Conservation (phyloP, 2,113 vertebrate species). For the Microcebus tavaratra region DNA sequence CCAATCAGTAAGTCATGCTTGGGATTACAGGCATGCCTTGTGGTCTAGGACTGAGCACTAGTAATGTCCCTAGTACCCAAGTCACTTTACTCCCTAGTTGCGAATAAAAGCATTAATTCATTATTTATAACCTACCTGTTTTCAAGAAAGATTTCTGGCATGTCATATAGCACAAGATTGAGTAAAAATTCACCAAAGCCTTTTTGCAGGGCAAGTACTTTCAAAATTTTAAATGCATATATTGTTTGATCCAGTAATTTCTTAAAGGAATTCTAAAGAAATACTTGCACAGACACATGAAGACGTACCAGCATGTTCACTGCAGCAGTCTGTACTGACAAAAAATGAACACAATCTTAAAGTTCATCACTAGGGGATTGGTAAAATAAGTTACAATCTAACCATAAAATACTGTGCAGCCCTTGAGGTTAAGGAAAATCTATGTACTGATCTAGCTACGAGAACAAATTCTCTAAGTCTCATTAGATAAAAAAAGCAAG, state of each 20-base stretch:
- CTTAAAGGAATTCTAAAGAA: slow-evolving; percentile 23
- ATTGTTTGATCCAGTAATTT: neutral
- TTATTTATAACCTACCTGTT: slow-evolving; percentile 58
- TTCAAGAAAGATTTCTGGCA: neutral
- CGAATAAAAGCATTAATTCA: slow-evolving; percentile 20
- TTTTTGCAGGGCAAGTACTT: neutral
- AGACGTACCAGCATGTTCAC: neutral
- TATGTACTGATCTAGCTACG: neutral
- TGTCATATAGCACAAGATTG: neutral
- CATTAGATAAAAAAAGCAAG: neutral
- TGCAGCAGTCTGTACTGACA: neutral
- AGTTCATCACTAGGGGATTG: neutral
- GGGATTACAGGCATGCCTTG: neutral
- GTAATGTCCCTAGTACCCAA: neutral
- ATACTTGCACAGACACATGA: neutral
- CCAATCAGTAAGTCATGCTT: neutral
- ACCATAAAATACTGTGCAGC: neutral
- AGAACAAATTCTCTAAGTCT: neutral
- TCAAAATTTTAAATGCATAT: neutral
- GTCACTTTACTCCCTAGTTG: neutral
- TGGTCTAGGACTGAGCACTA: neutral
- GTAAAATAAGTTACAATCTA: neutral
- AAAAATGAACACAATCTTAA: neutral
- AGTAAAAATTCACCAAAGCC: slow-evolving; percentile 1
- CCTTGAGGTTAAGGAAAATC: neutral